Base-by-base conservation (phyloP, 2,888 invertebrate species). In the Pollenia labialis region DNA sequence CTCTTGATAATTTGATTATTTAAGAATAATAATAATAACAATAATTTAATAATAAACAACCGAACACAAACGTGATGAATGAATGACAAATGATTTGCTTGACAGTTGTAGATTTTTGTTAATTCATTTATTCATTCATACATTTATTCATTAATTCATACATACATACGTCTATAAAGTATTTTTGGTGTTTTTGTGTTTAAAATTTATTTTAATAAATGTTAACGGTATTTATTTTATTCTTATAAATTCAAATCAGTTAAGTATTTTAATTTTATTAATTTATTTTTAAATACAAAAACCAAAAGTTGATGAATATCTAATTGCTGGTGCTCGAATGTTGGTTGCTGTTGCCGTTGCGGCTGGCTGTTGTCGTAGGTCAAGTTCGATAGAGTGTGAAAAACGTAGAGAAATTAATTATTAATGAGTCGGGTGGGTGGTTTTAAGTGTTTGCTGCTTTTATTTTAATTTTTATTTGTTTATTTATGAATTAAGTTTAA, bases 51-150 rank as follows among this genome's bases (percentile, higher is more conserved):
- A 74, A 80, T 58, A 58, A 68, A 69, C 9, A 64, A 56, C 8
- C 11, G 58, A 75, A 54, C 60, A 64, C 56, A 85, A 81, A 86
- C 82, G 88, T 85, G 81, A 87, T 88, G 89, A 89, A 87, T 88
- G 89, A 89, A 89, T 90, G 90, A 89, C 89, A 90, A 91, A 90
- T 91, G 90, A 90, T 89, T 66, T 89, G 89, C 48, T 64, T 90
- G 87, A 89, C 80, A 88, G 85, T 81, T 85, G 85, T 66, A 69
- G 75, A 80, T 87, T 89, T 82, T 82, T 86, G 83, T 88, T 85
- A 76, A 81, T 76, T 83, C 75, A 84, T 81, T 75, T 46, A 79
- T 84, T 79, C 58, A 76, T 76, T 82, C 69, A 68, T 76, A 62
- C 82, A 82, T 76, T 82, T 64, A 71, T 81, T 81, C 81, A 81